Evolutionary conservation across 2,888 invertebrate species (phyloP).

Genomic region (Drosophila kuntzei): DNA sequence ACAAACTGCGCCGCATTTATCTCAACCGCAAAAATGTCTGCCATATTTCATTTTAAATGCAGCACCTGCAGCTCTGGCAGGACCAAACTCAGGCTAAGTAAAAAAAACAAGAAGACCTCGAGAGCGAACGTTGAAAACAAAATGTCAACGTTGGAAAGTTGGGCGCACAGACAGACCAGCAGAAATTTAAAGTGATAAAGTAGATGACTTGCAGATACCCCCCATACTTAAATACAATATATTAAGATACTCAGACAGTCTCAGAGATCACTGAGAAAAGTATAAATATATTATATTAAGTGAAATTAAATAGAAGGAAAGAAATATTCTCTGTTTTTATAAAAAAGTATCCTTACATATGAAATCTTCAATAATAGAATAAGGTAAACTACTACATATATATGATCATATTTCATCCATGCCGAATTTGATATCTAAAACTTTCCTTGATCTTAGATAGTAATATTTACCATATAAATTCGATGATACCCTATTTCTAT

Average conservation of each 20-base stretch:
- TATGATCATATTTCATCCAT: neutral
- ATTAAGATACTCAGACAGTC: neutral
- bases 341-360: too few species aligned
- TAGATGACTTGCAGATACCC: conserved; percentile 1
- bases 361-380: neutral
- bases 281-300: neutral
- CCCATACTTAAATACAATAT: too few species aligned
- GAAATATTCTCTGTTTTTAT: neutral
- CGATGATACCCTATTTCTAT: neutral
- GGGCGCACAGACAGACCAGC: conserved; percentile 21
- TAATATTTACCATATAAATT: neutral
- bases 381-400: too few species aligned
- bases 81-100: conserved; percentile 3
- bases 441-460: neutral
- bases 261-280: too few species aligned
- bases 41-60: conserved; percentile 78
- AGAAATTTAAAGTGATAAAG: neutral
- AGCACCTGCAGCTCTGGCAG: conserved; percentile 71
- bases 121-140: conserved; percentile 62
- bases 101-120: conserved; percentile 11
- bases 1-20: conserved; percentile 73
- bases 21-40: conserved; percentile 75
- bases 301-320: neutral
- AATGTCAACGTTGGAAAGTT: conserved; percentile 71
- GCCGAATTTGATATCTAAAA: neutral